These are phyloP conservation scores for Ophion ventricosus DNA, from an alignment of 2,888 invertebrate genomes.

Conservation along the genomic window DNA sequence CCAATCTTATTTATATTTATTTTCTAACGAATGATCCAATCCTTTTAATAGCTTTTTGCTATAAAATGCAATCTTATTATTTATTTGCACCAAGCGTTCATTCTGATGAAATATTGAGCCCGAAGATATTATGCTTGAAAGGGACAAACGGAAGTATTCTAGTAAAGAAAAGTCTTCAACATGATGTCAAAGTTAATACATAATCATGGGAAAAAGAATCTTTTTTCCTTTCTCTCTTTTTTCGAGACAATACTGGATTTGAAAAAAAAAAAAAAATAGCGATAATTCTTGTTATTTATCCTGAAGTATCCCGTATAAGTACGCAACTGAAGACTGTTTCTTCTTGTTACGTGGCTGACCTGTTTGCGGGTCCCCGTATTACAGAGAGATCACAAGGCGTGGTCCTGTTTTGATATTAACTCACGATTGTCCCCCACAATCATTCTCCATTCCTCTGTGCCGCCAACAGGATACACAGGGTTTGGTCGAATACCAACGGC, in stretches of 20 bases:
- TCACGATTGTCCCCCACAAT: conserved; percentile 62
- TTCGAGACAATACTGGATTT: not conserved
- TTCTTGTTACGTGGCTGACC: conserved; percentile 34
- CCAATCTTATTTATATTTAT: no score
- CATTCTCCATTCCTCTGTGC: conserved; percentile 36
- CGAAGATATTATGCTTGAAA: no score
- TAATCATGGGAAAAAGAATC: not conserved
- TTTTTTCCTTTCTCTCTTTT: not conserved
- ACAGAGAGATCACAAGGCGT: conserved; percentile 49
- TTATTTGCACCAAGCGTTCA: no score
- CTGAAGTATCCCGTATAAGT: not conserved
- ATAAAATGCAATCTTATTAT: no score
- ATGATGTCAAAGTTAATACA: not conserved
- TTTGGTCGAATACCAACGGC: conserved; percentile 34
- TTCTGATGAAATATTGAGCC: no score
- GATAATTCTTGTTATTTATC: not conserved
- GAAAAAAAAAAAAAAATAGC: not conserved
- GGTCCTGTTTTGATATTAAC: conserved; percentile 55
- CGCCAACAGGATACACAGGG: conserved; percentile 45
- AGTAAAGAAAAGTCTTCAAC: not conserved
- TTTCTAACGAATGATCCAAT: no score
- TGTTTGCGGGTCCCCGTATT: conserved; percentile 22
- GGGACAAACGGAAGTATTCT: not conserved
- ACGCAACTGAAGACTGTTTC: not conserved
- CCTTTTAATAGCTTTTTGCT: no score